Evolutionary conservation across 2,797 vertebrate species (phyloP).

Genomic region (Acropternis orthonyx): DNA sequence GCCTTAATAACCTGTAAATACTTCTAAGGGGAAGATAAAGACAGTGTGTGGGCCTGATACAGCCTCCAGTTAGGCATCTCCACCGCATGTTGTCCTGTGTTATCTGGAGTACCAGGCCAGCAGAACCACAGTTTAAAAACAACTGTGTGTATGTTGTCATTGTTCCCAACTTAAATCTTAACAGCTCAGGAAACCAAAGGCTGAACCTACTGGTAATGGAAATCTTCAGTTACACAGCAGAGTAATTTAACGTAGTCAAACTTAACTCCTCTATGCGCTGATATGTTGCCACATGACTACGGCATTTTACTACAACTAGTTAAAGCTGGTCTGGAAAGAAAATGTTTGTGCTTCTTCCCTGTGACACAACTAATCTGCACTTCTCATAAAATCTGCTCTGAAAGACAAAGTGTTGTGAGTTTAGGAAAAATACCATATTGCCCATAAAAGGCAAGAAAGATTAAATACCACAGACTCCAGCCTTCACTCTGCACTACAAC

Average conservation of each 20-base stretch:
- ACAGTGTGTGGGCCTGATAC: neutral
- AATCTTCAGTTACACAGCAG: neutral
- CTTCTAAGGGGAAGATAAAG: constrained; percentile 8
- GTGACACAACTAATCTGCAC: neutral
- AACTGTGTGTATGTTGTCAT: neutral
- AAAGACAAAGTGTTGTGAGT: neutral
- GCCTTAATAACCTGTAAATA: constrained; percentile 3
- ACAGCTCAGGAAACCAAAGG: neutral
- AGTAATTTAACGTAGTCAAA: neutral
- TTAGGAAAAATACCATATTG: neutral
- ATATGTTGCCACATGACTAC: neutral
- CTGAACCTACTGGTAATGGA: neutral
- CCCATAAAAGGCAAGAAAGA: neutral
- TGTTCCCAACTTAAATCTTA: neutral
- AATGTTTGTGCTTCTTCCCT: neutral
- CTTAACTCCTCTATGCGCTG: neutral
- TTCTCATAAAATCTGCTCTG: neutral
- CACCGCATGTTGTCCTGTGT: neutral
- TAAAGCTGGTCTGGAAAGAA: neutral
- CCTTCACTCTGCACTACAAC: neutral
- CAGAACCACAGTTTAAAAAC: constrained; percentile 10
- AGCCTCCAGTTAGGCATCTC: neutral
- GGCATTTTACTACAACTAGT: neutral
- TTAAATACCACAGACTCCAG: neutral
- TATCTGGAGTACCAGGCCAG: neutral